Percentiles rank a stretch among this genome's conserved stretches.
Evolutionary conservation across 2,113 vertebrate species (phyloP).

Genomic region (Otocyon megalotis): DNA sequence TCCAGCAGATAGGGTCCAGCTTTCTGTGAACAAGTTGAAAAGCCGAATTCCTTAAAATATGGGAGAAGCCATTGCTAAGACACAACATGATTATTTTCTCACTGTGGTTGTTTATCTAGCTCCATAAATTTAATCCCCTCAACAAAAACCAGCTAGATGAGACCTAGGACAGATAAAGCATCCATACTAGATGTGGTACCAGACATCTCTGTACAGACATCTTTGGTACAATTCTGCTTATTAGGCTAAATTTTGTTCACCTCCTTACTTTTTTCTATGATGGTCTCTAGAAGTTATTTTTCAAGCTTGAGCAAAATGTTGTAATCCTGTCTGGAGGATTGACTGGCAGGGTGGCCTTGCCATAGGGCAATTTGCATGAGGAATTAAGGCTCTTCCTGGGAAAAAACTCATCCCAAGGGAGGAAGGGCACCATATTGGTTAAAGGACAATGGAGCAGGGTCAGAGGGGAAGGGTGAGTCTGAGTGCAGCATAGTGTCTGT

Average conservation of each 20-base stretch:
- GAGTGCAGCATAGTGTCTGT: constrained; percentile 40
- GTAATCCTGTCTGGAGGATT: not conserved
- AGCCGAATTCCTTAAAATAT: not conserved
- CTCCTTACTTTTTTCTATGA: not conserved
- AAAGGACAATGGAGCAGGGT: constrained; percentile 63
- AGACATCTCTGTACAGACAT: not conserved
- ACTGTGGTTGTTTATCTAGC: not conserved
- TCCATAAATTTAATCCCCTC: not conserved
- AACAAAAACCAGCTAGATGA: not conserved
- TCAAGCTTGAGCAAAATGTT: not conserved
- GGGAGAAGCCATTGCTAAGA: constrained; percentile 9
- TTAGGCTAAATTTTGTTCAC: not conserved
- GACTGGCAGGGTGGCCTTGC: not conserved
- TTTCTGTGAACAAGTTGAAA: not conserved
- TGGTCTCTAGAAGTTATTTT: not conserved
- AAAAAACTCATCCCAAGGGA: constrained; percentile 31
- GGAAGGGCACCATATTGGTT: constrained; percentile 21
- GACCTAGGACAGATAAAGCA: not conserved
- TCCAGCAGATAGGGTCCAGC: not conserved
- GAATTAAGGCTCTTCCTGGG: constrained; percentile 49
- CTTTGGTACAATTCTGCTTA: not conserved
- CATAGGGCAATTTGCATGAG: constrained; percentile 50
- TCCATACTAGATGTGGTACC: not conserved
- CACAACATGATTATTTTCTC: not conserved
- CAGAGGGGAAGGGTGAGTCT: constrained; percentile 74